Conservation (phyloP, 1,140 invertebrate species). For the Drosophila jambulina region DNA sequence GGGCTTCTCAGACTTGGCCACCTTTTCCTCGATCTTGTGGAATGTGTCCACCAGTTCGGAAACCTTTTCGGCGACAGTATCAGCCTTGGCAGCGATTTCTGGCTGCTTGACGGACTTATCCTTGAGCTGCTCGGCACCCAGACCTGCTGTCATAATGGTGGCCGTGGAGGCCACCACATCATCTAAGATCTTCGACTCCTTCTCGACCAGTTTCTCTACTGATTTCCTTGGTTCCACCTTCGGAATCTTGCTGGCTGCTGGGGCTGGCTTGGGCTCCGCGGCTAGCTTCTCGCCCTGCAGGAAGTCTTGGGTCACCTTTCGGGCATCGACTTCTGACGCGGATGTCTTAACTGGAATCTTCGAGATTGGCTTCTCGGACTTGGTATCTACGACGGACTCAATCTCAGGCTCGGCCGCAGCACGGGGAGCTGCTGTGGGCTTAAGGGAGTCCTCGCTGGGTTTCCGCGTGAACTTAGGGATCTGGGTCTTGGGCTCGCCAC, state of each 20-base stretch:
- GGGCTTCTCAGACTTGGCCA: constrained; percentile 55
- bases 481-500: constrained; percentile 73
- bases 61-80: constrained; percentile 62
- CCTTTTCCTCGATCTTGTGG: constrained; percentile 67
- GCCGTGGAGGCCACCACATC: constrained; percentile 60
- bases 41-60: constrained; percentile 67
- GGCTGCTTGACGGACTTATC: constrained; percentile 24
- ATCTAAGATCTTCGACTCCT: constrained; percentile 55
- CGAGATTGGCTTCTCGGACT: constrained; percentile 60
- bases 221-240: constrained; percentile 73
- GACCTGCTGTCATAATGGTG: constrained; percentile 67
- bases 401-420: constrained; percentile 56
- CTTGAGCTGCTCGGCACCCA: constrained; percentile 41
- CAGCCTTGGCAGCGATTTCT: constrained; percentile 59
- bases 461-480: constrained; percentile 71
- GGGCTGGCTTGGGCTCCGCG: constrained; percentile 49
- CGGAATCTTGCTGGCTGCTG: constrained; percentile 71
- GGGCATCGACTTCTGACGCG: constrained; percentile 51
- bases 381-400: constrained; percentile 47
- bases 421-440: constrained; percentile 71
- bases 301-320: constrained; percentile 77
- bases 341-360: constrained; percentile 69
- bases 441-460: constrained; percentile 53
- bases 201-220: constrained; percentile 53
- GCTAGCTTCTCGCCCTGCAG: constrained; percentile 61